A percentile compares a stretch with the other conserved stretches of the same genome.
Conservation (phyloP, 2,888 invertebrate species). For the Selenia dentaria region DNA sequence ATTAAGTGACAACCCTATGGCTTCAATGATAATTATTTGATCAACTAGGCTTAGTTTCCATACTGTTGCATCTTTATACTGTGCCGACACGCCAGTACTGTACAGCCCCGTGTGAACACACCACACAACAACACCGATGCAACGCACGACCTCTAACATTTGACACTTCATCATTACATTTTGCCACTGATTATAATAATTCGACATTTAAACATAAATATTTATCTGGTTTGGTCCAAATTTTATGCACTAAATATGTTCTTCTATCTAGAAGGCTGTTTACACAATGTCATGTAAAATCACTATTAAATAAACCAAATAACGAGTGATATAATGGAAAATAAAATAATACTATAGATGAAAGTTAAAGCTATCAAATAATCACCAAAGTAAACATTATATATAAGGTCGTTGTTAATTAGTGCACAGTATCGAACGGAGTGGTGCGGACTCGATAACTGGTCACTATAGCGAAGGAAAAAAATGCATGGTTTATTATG, state of each 20-base stretch:
- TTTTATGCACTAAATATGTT: constrained; percentile 22
- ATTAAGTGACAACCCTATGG: too few species aligned
- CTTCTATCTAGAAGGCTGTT: constrained; percentile 2
- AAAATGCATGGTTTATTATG: too few species aligned
- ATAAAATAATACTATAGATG: constrained; percentile 34
- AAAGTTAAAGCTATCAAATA: constrained; percentile 35
- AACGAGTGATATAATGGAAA: constrained; percentile 5
- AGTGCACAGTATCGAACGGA: too few species aligned
- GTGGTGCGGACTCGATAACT: too few species aligned
- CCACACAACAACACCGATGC: constrained; percentile 4
- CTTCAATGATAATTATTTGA: too few species aligned
- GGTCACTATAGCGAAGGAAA: too few species aligned
- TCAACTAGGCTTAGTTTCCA: too few species aligned
- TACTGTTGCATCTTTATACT: too few species aligned
- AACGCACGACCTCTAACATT: constrained; percentile 11
- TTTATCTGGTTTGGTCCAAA: constrained; percentile 35
- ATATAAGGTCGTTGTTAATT: too few species aligned
- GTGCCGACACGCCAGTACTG: neutral
- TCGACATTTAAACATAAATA: constrained; percentile 9
- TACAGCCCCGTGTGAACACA: neutral
- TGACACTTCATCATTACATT: constrained; percentile 26
- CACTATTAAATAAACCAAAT: too few species aligned
- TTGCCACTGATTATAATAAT: constrained; percentile 19
- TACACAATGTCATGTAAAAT: too few species aligned
- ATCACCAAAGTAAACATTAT: constrained; percentile 7